Evolutionary conservation across 53 echinoderm and acorn worm genomes (phyloP).

Genomic region (Actinopyga echinites): DNA sequence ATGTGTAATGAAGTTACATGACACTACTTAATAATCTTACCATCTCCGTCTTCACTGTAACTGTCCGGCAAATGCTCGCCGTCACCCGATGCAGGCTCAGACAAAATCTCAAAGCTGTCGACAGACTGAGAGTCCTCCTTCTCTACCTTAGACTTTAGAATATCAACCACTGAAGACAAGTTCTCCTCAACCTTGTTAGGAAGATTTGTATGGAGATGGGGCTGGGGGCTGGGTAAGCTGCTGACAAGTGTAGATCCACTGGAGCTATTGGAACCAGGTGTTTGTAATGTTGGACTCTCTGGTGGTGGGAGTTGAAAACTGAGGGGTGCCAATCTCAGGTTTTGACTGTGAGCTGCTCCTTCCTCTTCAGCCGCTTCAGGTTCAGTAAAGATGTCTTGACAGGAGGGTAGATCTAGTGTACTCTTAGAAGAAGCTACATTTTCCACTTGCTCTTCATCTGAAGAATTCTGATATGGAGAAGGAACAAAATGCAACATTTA

Average conservation of each 20-base stretch:
- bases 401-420: too few species aligned
- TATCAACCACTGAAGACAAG: not conserved
- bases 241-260: constrained; percentile 27
- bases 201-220: not conserved
- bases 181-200: not conserved
- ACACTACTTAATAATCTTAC: too few species aligned
- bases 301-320: not conserved
- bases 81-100: not conserved
- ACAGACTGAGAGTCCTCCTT: constrained; percentile 13
- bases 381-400: too few species aligned
- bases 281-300: not conserved
- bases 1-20: too few species aligned
- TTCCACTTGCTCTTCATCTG: not conserved
- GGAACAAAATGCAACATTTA: not conserved
- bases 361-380: too few species aligned
- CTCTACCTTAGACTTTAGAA: constrained; percentile 1
- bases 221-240: constrained; percentile 18
- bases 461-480: not conserved
- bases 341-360: too few species aligned
- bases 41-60: not conserved
- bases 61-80: not conserved
- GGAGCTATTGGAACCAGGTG: constrained; percentile 5
- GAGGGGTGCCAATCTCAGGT: too few species aligned
- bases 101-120: constrained; percentile 42
- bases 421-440: not conserved